Conservation (phyloP, 2,888 invertebrate genomes). For the Mimachlamys varia region DNA sequence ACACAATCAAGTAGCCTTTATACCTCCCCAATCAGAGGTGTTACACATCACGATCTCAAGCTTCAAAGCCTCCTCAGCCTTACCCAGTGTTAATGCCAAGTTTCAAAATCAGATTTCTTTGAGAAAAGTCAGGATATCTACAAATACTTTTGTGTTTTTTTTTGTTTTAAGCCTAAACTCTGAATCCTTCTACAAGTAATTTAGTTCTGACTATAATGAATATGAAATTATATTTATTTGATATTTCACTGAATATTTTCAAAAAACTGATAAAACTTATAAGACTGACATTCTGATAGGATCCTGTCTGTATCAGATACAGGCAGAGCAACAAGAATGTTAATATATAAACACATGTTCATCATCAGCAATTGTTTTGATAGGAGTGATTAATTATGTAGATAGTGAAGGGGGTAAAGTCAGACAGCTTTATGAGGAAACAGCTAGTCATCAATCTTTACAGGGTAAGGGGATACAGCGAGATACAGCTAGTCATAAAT, state of each 20-base stretch:
- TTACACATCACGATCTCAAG: background rate
- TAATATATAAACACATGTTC: background rate
- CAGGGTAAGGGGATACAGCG: no score
- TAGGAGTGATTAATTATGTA: background rate
- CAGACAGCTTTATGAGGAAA: no score
- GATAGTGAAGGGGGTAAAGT: background rate
- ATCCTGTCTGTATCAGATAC: background rate
- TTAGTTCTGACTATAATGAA: background rate
- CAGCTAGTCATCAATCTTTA: no score
- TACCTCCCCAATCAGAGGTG: background rate
- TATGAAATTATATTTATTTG: background rate
- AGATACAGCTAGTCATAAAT: no score
- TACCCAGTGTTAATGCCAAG: background rate
- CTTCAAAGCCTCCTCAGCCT: background rate
- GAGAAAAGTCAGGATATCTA: no score
- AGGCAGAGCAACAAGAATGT: background rate
- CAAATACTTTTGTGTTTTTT: no score
- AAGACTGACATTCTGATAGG: background rate
- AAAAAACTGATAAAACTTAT: background rate
- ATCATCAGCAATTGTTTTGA: slow-evolving; percentile 20
- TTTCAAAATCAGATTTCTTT: background rate
- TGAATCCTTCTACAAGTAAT: background rate
- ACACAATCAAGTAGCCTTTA: background rate
- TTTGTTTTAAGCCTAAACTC: background rate
- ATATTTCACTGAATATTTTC: background rate